Evolutionary conservation across 2,888 invertebrate species (phyloP).

Genomic region (Nasonia oneida): DNA sequence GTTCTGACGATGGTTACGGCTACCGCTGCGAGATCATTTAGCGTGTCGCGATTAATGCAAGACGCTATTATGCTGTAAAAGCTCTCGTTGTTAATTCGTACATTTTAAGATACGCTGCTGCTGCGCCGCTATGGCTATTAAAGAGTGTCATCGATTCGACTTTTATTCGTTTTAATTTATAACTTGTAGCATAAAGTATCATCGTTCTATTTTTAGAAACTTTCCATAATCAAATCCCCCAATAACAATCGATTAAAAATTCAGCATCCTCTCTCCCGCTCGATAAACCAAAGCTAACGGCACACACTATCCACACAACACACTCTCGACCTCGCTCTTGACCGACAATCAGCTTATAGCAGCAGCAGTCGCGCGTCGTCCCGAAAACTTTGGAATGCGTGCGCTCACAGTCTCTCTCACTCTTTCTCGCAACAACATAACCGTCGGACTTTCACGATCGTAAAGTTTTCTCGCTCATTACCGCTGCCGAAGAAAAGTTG

Average conservation of each 20-base stretch:
- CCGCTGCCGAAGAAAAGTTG: conserved; percentile 17
- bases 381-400: neutral
- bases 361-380: neutral
- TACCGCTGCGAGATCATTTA: neutral
- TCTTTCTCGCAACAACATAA: neutral
- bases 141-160: no score
- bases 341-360: neutral
- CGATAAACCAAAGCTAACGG: conserved; percentile 17
- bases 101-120: neutral
- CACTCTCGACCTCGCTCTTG: conserved; percentile 22
- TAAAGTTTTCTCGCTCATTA: conserved; percentile 45
- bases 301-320: neutral
- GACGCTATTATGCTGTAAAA: neutral
- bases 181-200: no score
- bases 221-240: neutral
- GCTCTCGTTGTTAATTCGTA: neutral
- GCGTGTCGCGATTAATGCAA: neutral
- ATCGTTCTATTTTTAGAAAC: no score
- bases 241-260: neutral
- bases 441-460: conserved; percentile 38
- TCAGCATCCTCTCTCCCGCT: no score
- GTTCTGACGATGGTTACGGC: neutral
- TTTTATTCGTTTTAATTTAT: no score
- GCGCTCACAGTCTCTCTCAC: neutral
- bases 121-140: neutral